These are phyloP conservation scores for Eupsittula cactorum DNA, from an alignment of 2,113 vertebrate species.

Conservation along the genomic window DNA sequence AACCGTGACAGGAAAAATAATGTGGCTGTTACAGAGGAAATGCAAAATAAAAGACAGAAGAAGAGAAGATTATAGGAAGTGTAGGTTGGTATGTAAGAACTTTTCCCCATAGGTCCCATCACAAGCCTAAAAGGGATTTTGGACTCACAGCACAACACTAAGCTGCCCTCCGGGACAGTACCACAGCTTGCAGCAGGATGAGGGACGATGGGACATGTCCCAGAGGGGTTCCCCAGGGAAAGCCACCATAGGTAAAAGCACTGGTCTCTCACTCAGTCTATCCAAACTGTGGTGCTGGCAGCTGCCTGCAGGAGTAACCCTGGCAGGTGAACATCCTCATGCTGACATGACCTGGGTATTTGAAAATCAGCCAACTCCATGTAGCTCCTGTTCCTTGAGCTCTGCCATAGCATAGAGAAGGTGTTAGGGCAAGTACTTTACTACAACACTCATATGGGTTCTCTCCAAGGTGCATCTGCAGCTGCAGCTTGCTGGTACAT, in stretches of 20 bases:
- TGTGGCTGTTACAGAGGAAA: background rate
- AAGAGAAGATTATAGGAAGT: background rate
- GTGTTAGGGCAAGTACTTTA: background rate
- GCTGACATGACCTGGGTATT: fast-evolving
- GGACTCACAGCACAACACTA: background rate
- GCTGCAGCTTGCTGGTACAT: background rate
- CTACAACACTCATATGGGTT: background rate
- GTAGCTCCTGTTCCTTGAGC: background rate
- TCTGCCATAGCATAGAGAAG: background rate
- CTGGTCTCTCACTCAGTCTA: background rate
- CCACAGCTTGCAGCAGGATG: background rate
- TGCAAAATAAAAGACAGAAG: background rate
- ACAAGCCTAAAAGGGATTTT: background rate
- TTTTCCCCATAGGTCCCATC: background rate
- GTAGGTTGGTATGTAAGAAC: background rate
- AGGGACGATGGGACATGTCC: fast-evolving
- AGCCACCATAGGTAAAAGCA: background rate
- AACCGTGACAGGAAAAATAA: fast-evolving
- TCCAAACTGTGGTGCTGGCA: background rate
- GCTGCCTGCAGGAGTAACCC: background rate
- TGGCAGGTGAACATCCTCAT: fast-evolving
- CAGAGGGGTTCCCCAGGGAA: background rate
- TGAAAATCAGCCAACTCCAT: background rate
- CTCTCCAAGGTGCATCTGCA: background rate
- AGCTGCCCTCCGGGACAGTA: background rate